A percentile compares a stretch with the other conserved stretches of the same genome.
These are phyloP conservation scores for Drosophila eugracilis DNA, from an alignment of 1,140 invertebrate genomes.

Conservation along the genomic window DNA sequence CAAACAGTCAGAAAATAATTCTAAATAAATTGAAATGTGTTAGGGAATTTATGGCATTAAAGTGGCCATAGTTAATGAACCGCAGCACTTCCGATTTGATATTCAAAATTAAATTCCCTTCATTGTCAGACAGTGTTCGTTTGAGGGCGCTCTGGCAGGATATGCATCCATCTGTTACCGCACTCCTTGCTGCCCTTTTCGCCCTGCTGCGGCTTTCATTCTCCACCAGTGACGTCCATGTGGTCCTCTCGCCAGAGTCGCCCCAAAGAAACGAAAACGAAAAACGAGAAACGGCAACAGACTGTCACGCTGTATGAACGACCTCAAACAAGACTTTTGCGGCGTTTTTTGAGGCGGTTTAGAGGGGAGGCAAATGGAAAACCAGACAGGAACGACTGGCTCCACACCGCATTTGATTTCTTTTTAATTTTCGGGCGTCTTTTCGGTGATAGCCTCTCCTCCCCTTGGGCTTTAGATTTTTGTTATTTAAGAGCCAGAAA, in stretches of 20 bases:
- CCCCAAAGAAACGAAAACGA: not conserved
- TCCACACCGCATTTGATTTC: slow-evolving; percentile 36
- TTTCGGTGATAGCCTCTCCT: slow-evolving; percentile 1
- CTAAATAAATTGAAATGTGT: not conserved
- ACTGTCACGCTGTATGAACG: slow-evolving; percentile 39
- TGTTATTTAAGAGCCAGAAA: slow-evolving; percentile 20
- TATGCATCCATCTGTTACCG: slow-evolving; percentile 28
- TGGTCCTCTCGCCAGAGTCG: slow-evolving; percentile 7
- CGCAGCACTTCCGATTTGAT: slow-evolving; percentile 1
- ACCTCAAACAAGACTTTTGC: slow-evolving; percentile 32
- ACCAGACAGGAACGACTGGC: slow-evolving; percentile 8
- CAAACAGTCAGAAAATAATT: not conserved
- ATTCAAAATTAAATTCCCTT: slow-evolving; percentile 8
- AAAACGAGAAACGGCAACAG: slow-evolving; percentile 16
- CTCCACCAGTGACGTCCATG: slow-evolving; percentile 27
- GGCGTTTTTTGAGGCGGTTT: not conserved
- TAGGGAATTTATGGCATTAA: not conserved
- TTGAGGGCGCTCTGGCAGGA: not conserved
- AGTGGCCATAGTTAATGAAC: slow-evolving; percentile 2
- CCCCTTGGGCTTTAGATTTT: slow-evolving; percentile 1
- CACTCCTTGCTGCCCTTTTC: not conserved
- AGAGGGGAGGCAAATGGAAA: not conserved
- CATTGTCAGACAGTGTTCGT: slow-evolving; percentile 1
- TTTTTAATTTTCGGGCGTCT: slow-evolving; percentile 26
- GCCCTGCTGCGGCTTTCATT: slow-evolving; percentile 9